Evolutionary conservation across 2,888 invertebrate species (phyloP).

Genomic region (Anaspis maculata): DNA sequence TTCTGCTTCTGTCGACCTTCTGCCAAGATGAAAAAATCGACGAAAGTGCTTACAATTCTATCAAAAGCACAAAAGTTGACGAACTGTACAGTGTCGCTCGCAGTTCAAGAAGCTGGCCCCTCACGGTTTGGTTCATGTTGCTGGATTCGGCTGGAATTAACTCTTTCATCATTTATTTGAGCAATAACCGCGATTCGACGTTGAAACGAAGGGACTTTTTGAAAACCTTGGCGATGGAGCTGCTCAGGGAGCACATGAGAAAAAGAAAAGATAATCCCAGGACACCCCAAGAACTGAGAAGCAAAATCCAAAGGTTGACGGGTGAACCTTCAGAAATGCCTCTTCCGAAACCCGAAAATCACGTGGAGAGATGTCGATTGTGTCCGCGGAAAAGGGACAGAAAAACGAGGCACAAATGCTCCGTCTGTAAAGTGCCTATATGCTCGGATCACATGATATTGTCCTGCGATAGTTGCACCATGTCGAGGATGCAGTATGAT

Average conservation of each 20-base stretch:
- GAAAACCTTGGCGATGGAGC: not conserved
- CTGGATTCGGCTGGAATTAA: conserved; percentile 2
- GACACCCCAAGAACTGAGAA: not conserved
- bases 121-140: not conserved
- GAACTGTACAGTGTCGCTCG: conserved; percentile 1
- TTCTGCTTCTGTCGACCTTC: conserved; percentile 1
- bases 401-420: too few relatives aligned
- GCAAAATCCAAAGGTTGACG: too few relatives aligned
- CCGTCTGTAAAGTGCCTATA: too few relatives aligned
- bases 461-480: too few relatives aligned
- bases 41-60: conserved; percentile 1
- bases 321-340: too few relatives aligned
- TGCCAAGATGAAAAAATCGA: conserved; percentile 5
- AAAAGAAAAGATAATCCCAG: not conserved
- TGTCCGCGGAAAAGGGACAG: too few relatives aligned
- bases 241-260: not conserved
- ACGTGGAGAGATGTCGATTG: too few relatives aligned
- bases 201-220: not conserved
- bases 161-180: conserved; percentile 1
- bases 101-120: conserved; percentile 2
- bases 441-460: too few relatives aligned
- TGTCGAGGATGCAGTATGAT: too few relatives aligned
- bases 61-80: conserved; percentile 1
- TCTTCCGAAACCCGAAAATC: too few relatives aligned
- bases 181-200: not conserved